These are phyloP conservation scores for Isurus oxyrinchus DNA, from an alignment of 2,113 vertebrate genomes.

Conservation along the genomic window DNA sequence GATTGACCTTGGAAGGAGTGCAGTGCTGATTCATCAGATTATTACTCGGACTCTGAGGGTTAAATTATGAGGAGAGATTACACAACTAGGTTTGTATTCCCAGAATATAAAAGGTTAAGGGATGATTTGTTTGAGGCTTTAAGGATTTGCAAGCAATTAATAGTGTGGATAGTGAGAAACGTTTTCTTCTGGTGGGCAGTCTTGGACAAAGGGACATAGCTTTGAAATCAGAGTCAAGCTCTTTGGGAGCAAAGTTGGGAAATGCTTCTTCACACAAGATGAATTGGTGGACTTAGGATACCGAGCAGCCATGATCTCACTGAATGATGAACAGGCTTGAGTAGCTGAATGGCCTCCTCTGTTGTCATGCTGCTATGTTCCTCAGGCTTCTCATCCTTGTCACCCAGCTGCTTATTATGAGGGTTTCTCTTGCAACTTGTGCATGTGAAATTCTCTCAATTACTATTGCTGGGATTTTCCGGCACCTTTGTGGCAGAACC, in stretches of 20 bases:
- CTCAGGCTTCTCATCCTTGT: neutral
- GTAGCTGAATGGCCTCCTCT: neutral
- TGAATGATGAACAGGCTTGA: neutral
- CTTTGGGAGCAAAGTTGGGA: no score
- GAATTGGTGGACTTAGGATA: no score
- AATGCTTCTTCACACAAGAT: no score
- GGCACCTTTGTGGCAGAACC: no score
- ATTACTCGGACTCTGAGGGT: neutral
- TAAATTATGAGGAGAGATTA: neutral
- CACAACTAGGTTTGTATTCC: neutral
- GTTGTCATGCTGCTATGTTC: neutral
- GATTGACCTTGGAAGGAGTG: neutral
- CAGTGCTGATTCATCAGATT: neutral
- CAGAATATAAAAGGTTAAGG: no score
- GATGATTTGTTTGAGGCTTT: neutral
- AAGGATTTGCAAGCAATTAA: neutral
- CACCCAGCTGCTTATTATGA: neutral
- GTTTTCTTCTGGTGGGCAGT: neutral
- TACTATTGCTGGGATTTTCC: neutral
- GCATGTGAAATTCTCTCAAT: neutral
- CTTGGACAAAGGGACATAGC: neutral
- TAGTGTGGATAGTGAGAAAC: neutral
- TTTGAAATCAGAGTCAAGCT: no score
- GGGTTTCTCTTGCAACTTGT: neutral
- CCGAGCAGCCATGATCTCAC: no score